phyloP scores from a whole-genome alignment of 2,888 invertebrate genomes.

The Meghimatium bilineatum region DNA sequence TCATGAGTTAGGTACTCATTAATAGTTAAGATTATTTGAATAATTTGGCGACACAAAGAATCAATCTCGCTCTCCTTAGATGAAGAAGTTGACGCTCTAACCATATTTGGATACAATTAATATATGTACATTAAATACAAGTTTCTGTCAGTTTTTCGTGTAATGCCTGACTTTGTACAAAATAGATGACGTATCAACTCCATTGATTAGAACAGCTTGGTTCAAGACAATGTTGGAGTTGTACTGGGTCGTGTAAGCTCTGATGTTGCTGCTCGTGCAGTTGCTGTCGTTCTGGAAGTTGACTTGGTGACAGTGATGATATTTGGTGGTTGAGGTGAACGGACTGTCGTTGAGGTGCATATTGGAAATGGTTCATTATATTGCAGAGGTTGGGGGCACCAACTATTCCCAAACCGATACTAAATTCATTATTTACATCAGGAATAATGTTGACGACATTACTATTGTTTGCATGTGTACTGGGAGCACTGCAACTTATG shows the following conservation, averaged over 20 bases:
- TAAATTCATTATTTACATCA: background rate
- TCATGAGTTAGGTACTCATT: no score
- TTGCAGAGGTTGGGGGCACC: background rate
- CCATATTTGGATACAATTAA: no score
- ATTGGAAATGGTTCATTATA: constrained; percentile 24
- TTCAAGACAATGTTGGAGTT: background rate
- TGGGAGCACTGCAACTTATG: constrained; percentile 11
- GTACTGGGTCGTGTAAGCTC: background rate
- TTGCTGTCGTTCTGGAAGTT: background rate
- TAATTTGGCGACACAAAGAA: no score
- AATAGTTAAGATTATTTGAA: no score
- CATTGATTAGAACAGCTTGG: constrained; percentile 5
- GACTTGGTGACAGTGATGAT: background rate
- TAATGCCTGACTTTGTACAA: no score
- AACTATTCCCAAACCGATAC: constrained; percentile 5
- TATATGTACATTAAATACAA: background rate
- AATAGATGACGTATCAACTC: no score
- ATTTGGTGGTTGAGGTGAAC: constrained; percentile 23
- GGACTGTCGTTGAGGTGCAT: constrained; percentile 6
- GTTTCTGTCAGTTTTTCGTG: background rate
- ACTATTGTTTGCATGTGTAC: background rate
- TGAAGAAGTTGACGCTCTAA: no score
- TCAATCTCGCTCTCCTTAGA: no score
- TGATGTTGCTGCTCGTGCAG: constrained; percentile 17
- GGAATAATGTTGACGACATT: background rate